Evolutionary conservation across 1,140 invertebrate species (phyloP).

Genomic region (Caenorhabditis brenneri): DNA sequence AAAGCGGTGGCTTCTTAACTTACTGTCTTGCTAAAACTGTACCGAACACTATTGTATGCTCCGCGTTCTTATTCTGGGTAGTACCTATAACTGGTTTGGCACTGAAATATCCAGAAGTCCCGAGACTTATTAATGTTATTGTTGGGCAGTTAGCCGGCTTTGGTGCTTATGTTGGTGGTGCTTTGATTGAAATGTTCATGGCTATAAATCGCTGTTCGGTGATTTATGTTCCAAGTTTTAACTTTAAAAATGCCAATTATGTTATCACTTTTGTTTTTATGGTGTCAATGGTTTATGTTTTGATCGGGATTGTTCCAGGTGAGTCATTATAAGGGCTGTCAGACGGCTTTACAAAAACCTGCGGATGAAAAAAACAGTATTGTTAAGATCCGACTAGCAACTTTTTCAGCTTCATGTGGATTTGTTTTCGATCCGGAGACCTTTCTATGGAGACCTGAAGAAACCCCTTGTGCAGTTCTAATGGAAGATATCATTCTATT

Average conservation of each 20-base stretch:
- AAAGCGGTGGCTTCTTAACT: background rate
- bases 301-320: background rate
- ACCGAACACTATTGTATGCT: background rate
- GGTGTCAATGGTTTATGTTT: background rate
- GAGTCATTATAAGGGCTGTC: background rate
- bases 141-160: background rate
- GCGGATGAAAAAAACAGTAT: background rate
- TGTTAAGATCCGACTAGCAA: background rate
- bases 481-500: background rate
- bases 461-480: background rate
- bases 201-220: background rate
- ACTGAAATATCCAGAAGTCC: background rate
- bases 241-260: background rate
- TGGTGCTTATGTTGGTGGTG: background rate
- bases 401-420: background rate
- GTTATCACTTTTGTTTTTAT: background rate
- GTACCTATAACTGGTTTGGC: background rate
- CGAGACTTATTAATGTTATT: background rate
- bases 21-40: constrained; percentile 1
- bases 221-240: background rate
- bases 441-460: background rate
- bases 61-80: background rate
- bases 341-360: background rate
- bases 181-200: background rate
- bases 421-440: constrained; percentile 9